Evolutionary conservation across 1,140 invertebrate genomes (phyloP).

Genomic region (Cydia pomonella): DNA sequence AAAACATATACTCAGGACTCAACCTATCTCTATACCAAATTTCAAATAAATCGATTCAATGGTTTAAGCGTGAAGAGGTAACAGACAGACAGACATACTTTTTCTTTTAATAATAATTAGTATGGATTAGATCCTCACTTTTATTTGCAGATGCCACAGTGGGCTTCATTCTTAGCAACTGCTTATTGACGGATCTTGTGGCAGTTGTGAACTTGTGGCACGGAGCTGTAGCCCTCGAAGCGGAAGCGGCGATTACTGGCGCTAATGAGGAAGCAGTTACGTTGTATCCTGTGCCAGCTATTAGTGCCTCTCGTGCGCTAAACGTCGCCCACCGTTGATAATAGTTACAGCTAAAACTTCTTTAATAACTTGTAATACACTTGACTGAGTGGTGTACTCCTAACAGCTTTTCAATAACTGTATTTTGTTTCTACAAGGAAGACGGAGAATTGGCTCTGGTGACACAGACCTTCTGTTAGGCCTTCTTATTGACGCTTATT

Average conservation of each 20-base stretch:
- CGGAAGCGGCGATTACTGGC: slow-evolving; percentile 62
- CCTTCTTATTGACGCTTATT: no score
- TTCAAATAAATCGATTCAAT: no score
- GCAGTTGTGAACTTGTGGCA: background rate
- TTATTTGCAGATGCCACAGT: background rate
- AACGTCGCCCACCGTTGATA: slow-evolving; percentile 13
- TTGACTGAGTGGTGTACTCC: slow-evolving; percentile 3
- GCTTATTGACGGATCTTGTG: background rate
- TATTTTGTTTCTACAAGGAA: no score
- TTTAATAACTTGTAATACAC: background rate
- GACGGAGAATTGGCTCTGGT: no score
- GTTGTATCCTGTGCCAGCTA: slow-evolving; percentile 42
- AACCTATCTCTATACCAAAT: no score
- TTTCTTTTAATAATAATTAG: no score
- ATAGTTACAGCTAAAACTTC: slow-evolving; percentile 11
- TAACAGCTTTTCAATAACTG: no score
- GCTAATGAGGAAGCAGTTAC: slow-evolving; percentile 69
- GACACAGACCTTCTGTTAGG: no score
- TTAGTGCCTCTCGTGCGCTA: slow-evolving; percentile 33
- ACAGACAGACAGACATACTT: no score
- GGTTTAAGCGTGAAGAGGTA: no score
- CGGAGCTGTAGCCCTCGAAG: background rate
- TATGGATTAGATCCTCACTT: no score
- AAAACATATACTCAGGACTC: no score
- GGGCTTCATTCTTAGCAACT: background rate